A percentile compares a stretch with the other conserved stretches of the same genome.
Conservation (phyloP, 1,140 invertebrate species). For the Philaenus spumarius region DNA sequence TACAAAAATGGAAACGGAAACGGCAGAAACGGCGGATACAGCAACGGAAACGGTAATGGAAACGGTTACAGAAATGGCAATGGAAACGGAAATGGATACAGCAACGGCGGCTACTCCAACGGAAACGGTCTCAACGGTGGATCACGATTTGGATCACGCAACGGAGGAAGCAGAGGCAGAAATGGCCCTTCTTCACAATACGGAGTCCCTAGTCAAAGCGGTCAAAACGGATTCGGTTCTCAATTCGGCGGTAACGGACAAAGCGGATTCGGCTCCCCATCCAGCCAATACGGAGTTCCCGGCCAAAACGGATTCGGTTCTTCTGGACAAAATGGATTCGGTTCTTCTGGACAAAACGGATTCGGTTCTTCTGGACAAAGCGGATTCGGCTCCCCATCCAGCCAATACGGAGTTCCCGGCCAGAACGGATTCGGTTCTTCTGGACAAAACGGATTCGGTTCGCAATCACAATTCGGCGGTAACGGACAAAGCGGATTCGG, state of each 20-base stretch:
- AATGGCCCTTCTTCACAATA: conserved; percentile 10
- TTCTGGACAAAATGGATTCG: background rate
- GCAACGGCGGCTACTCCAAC: too few relatives aligned
- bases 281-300: conserved; percentile 17
- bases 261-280: conserved; percentile 9
- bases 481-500: background rate
- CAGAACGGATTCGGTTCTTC: conserved; percentile 29
- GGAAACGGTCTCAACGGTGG: too few relatives aligned
- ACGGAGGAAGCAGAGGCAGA: too few relatives aligned
- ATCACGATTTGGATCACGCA: too few relatives aligned
- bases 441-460: background rate
- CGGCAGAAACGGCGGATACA: too few relatives aligned
- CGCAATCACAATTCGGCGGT: background rate
- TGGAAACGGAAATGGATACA: too few relatives aligned
- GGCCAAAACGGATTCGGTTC: background rate
- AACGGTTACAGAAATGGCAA: too few relatives aligned
- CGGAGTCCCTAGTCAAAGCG: background rate
- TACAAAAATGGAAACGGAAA: too few relatives aligned
- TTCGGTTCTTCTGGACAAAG: background rate
- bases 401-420: conserved; percentile 31
- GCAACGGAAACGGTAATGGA: too few relatives aligned
- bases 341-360: background rate
- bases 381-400: conserved; percentile 17
- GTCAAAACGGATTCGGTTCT: conserved; percentile 4
- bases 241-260: conserved; percentile 28